phyloP scores from a whole-genome alignment of 2,113 vertebrate species.

The Sebastes schlegelii region DNA sequence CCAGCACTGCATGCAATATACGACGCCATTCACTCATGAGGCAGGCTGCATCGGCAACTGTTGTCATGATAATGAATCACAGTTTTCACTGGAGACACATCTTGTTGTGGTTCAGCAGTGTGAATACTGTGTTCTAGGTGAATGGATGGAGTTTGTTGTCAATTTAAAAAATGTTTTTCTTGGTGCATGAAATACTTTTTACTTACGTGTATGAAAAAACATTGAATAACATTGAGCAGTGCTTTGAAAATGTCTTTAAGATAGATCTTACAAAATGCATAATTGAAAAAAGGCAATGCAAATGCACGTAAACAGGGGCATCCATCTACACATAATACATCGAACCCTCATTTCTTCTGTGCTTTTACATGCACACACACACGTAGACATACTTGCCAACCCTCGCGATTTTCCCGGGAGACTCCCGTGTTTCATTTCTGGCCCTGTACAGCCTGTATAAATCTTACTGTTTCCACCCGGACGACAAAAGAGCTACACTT shows the following conservation, averaged over 20 bases:
- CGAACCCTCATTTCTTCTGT: background rate
- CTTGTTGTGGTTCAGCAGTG: background rate
- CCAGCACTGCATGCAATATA: conserved; percentile 14
- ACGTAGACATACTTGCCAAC: too few species aligned
- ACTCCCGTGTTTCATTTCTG: too few species aligned
- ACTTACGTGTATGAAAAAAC: background rate
- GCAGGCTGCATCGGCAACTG: background rate
- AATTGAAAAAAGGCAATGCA: background rate
- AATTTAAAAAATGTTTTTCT: background rate
- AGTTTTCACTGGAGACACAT: conserved; percentile 24
- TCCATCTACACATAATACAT: background rate
- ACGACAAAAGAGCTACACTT: too few species aligned
- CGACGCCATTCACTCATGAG: conserved; percentile 7
- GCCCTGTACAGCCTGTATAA: too few species aligned
- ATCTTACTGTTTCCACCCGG: too few species aligned
- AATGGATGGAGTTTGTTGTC: conserved; percentile 20
- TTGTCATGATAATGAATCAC: conserved; percentile 60
- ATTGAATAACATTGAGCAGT: background rate
- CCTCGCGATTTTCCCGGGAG: too few species aligned
- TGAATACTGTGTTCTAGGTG: background rate
- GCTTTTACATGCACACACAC: background rate
- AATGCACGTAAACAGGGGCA: background rate
- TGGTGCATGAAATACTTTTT: background rate
- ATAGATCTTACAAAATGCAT: background rate
- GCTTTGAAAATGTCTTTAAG: background rate